These are phyloP conservation scores for Pseudoips prasinana DNA, from an alignment of 2,888 invertebrate species.

Conservation along the genomic window DNA sequence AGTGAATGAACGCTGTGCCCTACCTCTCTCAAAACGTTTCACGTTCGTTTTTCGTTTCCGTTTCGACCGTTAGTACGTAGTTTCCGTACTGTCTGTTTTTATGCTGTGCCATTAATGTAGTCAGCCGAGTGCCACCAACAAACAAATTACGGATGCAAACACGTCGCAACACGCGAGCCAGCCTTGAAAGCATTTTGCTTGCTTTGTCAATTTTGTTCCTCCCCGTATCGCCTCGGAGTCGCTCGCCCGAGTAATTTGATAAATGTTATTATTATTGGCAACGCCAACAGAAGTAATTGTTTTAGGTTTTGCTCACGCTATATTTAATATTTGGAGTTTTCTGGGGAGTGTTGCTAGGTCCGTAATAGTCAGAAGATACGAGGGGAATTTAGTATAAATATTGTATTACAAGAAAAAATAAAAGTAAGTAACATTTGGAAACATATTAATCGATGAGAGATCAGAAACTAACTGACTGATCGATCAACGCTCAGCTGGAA, in stretches of 20 bases:
- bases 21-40: too few relatives aligned
- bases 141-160: conserved; percentile 82
- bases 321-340: conserved; percentile 30
- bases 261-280: conserved; percentile 74
- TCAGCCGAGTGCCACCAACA: conserved; percentile 74
- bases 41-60: too few relatives aligned
- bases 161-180: conserved; percentile 75
- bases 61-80: too few relatives aligned
- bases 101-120: conserved; percentile 73
- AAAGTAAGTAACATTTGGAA: too few relatives aligned
- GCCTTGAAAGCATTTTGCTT: conserved; percentile 76
- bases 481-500: too few relatives aligned
- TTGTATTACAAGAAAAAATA: too few relatives aligned
- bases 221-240: conserved; percentile 45
- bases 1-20: too few relatives aligned
- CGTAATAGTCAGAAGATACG: too few relatives aligned
- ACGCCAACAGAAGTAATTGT: conserved; percentile 67
- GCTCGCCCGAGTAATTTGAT: conserved; percentile 51
- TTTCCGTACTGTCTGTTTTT: too few relatives aligned
- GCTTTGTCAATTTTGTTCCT: conserved; percentile 68
- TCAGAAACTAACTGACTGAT: too few relatives aligned
- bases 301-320: conserved; percentile 55
- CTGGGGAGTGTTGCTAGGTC: too few relatives aligned
- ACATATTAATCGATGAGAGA: not conserved
- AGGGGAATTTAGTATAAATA: too few relatives aligned